Evolutionary conservation across 2,113 vertebrate species (phyloP).

Genomic region (Chunga burmeisteri): DNA sequence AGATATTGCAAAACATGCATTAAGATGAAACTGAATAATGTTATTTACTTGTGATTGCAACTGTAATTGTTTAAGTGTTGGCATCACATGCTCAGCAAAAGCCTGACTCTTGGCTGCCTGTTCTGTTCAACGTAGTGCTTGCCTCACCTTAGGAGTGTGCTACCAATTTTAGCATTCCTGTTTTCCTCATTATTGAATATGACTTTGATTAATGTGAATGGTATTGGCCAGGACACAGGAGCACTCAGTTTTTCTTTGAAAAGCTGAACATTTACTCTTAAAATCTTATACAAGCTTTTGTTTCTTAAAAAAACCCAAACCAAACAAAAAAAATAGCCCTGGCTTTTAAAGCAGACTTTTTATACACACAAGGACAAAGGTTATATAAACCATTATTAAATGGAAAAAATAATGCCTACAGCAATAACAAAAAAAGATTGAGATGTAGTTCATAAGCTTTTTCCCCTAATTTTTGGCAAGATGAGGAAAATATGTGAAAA

Average conservation of each 20-base stretch:
- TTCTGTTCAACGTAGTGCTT: not conserved
- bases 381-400: not conserved
- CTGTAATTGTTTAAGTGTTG: not conserved
- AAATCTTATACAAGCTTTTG: not conserved
- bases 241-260: not conserved
- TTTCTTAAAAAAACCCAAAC: not conserved
- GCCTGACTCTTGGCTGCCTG: not conserved
- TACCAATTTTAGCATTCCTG: not conserved
- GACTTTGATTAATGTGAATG: not conserved
- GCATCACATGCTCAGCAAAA: not conserved
- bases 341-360: not conserved
- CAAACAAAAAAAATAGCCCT: not conserved
- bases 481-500: not conserved
- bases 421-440: not conserved
- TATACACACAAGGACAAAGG: not conserved
- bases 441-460: not conserved
- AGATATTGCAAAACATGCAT: not conserved
- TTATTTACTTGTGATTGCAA: not conserved
- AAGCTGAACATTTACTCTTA: not conserved
- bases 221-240: not conserved
- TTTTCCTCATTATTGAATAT: not conserved
- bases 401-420: not conserved
- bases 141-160: not conserved
- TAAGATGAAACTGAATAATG: not conserved
- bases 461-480: not conserved